phyloP scores from a whole-genome alignment of 2,797 vertebrate species.

The Mus minutoides region DNA sequence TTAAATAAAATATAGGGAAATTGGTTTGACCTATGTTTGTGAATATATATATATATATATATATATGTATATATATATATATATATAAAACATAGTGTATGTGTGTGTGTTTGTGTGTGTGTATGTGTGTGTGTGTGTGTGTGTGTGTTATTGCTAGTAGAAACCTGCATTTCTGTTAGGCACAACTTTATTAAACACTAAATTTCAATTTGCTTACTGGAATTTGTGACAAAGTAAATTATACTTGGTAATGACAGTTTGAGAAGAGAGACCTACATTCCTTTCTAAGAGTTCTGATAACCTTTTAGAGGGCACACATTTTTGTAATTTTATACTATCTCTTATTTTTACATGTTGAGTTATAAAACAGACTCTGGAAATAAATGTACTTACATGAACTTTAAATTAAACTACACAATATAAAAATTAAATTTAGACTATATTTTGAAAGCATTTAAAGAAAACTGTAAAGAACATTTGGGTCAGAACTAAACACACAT shows the following conservation, averaged over 20 bases:
- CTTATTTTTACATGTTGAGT: not conserved
- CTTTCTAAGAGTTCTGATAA: not conserved
- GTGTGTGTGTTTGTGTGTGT: no score
- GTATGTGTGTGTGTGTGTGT: no score
- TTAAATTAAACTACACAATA: not conserved
- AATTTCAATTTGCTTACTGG: not conserved
- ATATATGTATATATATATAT: no score
- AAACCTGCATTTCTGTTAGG: not conserved
- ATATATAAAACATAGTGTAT: no score
- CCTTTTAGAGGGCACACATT: not conserved
- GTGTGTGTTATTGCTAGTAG: not conserved
- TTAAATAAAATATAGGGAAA: not conserved
- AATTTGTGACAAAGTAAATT: not conserved
- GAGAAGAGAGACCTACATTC: not conserved
- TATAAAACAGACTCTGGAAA: conserved; percentile 11
- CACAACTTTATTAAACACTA: not conserved
- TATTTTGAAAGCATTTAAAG: not conserved
- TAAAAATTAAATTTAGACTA: not conserved
- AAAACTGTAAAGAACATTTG: conserved; percentile 14
- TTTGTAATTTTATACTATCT: not conserved
- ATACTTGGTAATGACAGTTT: not conserved
- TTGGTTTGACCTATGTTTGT: no score
- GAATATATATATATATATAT: no score
- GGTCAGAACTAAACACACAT: not conserved
- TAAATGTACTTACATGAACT: not conserved